Evolutionary conservation across 1,140 invertebrate species (phyloP).

Genomic region (Zaprionus gabonicus): DNA sequence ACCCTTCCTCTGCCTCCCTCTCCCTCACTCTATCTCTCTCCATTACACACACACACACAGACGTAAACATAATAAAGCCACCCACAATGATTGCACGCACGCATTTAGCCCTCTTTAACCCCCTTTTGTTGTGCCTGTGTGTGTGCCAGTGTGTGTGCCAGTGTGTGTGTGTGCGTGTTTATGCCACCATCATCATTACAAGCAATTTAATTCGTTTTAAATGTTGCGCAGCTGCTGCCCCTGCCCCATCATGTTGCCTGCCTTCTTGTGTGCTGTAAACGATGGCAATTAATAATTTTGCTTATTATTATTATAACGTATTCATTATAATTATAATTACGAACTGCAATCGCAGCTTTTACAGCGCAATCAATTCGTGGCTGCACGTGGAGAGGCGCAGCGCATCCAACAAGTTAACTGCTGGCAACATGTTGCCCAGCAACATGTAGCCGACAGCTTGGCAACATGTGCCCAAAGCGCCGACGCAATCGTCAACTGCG

Average conservation of each 20-base stretch:
- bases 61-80: slow-evolving; percentile 14
- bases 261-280: slow-evolving; percentile 71
- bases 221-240: slow-evolving; percentile 62
- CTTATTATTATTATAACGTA: slow-evolving; percentile 28
- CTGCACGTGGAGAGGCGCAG: slow-evolving; percentile 7
- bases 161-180: slow-evolving; percentile 25
- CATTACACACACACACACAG: slow-evolving; percentile 22
- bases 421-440: slow-evolving; percentile 51
- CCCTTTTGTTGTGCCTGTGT: slow-evolving; percentile 13
- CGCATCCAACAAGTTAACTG: slow-evolving; percentile 77
- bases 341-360: slow-evolving; percentile 17
- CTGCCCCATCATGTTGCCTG: slow-evolving; percentile 14
- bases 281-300: slow-evolving; percentile 73
- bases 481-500: slow-evolving; percentile 48
- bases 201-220: slow-evolving; percentile 79
- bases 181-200: slow-evolving; percentile 67
- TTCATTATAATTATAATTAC: slow-evolving; percentile 31
- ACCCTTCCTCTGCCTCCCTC: background rate
- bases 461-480: slow-evolving; percentile 65
- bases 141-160: slow-evolving; percentile 9
- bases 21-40: background rate
- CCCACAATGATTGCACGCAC: slow-evolving; percentile 74
- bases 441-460: background rate
- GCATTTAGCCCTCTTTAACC: slow-evolving; percentile 77
- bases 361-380: slow-evolving; percentile 26